Evolutionary conservation across 92 coral and sea anemone genomes (phyloP).

Genomic region (Bergia sp.): DNA sequence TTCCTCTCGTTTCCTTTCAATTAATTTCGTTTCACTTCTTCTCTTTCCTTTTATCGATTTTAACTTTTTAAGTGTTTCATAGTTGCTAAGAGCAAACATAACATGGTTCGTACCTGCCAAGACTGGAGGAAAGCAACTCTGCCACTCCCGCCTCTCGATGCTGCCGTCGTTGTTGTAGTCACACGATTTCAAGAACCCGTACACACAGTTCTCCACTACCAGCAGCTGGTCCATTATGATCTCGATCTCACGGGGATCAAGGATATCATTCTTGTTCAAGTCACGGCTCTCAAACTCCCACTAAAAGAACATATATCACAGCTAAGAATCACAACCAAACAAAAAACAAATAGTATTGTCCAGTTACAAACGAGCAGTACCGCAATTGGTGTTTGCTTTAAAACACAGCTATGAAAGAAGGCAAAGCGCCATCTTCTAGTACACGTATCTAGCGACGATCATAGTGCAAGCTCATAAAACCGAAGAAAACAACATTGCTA

Average conservation of each 20-base stretch:
- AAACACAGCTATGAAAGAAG: not conserved
- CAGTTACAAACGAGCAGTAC: not conserved
- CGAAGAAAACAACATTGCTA: too few species aligned
- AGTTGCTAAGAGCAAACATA: not conserved
- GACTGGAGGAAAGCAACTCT: constrained; percentile 72
- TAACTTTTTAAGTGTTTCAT: not conserved
- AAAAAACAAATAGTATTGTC: not conserved
- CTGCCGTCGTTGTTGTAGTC: constrained; percentile 71
- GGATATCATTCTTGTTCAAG: constrained; percentile 56
- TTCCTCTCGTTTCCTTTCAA: too few species aligned
- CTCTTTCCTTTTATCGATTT: not conserved
- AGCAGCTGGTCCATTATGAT: constrained; percentile 62
- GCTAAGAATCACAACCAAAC: not conserved
- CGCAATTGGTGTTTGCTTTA: too few species aligned
- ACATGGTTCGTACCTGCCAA: constrained; percentile 47
- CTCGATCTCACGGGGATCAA: constrained; percentile 67
- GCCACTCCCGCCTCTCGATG: constrained; percentile 72
- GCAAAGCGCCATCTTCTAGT: too few species aligned
- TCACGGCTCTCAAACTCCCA: constrained; percentile 79
- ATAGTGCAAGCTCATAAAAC: too few species aligned
- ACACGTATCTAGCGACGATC: too few species aligned
- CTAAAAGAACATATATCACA: constrained; percentile 38
- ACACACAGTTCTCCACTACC: constrained; percentile 69
- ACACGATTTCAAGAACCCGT: constrained; percentile 75
- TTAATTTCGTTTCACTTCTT: not conserved